Evolutionary conservation across 1,140 invertebrate genomes (phyloP).

Genomic region (Bombus haemorrhoidalis): DNA sequence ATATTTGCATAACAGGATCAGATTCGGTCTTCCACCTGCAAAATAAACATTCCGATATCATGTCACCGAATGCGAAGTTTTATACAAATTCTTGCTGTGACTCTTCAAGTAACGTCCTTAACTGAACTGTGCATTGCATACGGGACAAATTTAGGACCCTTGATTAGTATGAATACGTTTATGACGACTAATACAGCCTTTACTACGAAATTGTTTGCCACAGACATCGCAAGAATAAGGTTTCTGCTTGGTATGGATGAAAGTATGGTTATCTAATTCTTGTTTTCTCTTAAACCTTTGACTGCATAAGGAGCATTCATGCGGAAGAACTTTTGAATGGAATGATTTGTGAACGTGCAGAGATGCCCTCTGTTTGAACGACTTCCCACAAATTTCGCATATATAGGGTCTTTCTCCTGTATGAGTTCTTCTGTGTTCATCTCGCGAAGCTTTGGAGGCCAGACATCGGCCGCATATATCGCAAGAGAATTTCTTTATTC

Average conservation of each 20-base stretch:
- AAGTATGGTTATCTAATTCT: slow-evolving; percentile 68
- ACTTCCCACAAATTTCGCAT: slow-evolving; percentile 85
- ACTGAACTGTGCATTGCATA: slow-evolving; percentile 71
- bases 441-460: slow-evolving; percentile 65
- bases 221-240: slow-evolving; percentile 80
- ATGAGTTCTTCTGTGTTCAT: slow-evolving; percentile 79
- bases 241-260: slow-evolving; percentile 61
- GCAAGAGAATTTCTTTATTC: slow-evolving; percentile 72
- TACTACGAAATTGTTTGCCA: slow-evolving; percentile 81
- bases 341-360: slow-evolving; percentile 80
- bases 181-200: slow-evolving; percentile 41
- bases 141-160: slow-evolving; percentile 62
- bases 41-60: slow-evolving; percentile 54
- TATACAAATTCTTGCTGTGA: slow-evolving; percentile 68
- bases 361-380: slow-evolving; percentile 81
- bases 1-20: background rate
- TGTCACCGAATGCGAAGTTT: background rate
- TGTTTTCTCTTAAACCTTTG: slow-evolving; percentile 67
- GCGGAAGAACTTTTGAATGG: slow-evolving; percentile 59
- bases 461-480: slow-evolving; percentile 70
- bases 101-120: slow-evolving; percentile 71
- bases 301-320: slow-evolving; percentile 63
- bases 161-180: slow-evolving; percentile 61
- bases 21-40: slow-evolving; percentile 45
- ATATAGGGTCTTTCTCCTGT: slow-evolving; percentile 85